phyloP scores from a whole-genome alignment of 64 coral and sea anemone species.

The Catalaphyllia jardinei region DNA sequence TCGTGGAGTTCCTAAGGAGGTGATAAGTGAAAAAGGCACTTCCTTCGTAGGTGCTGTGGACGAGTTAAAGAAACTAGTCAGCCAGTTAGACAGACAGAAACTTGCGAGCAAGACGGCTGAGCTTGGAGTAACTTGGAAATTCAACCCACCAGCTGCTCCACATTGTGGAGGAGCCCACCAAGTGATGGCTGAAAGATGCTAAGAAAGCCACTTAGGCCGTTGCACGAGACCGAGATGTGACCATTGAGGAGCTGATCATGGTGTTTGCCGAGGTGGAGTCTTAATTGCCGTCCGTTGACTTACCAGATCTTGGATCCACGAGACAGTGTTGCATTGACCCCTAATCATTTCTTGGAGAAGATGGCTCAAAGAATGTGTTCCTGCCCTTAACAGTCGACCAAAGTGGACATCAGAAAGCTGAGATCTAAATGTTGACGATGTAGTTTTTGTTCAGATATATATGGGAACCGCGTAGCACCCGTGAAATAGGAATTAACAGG shows the following conservation, averaged over 20 bases:
- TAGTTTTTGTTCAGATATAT: background rate
- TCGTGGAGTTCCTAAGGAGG: too few species aligned
- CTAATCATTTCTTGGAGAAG: too few species aligned
- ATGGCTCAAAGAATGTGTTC: background rate
- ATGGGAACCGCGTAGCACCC: too few species aligned
- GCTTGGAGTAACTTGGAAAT: constrained; percentile 47
- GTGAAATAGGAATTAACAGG: too few species aligned
- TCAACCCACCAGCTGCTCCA: constrained; percentile 53
- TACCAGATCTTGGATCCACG: too few species aligned
- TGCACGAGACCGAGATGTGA: background rate
- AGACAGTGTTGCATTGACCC: too few species aligned
- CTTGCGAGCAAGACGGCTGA: constrained; percentile 14
- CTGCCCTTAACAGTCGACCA: background rate
- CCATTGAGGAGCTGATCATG: constrained; percentile 25
- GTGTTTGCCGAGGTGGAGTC: background rate
- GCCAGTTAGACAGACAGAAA: background rate
- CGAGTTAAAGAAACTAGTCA: background rate
- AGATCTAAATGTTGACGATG: background rate
- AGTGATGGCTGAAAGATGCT: constrained; percentile 51
- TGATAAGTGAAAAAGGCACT: too few species aligned
- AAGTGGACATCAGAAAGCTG: background rate
- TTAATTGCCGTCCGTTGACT: too few species aligned
- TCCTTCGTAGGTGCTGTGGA: too few species aligned
- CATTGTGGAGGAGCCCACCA: constrained; percentile 47
- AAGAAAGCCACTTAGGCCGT: constrained; percentile 48